phyloP scores from a whole-genome alignment of 2,113 vertebrate species.

The Pituophis catenifer region DNA sequence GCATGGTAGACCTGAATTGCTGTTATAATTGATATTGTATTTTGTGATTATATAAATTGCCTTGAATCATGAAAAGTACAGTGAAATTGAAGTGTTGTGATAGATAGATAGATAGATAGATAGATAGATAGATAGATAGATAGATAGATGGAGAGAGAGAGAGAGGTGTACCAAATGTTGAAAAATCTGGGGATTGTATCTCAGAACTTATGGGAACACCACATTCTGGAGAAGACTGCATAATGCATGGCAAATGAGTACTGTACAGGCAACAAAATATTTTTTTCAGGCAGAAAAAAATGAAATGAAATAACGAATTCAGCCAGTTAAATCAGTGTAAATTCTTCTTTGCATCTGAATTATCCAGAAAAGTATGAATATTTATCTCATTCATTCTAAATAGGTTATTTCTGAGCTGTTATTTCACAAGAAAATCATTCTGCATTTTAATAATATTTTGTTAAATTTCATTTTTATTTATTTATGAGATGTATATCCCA shows the following conservation, averaged over 20 bases:
- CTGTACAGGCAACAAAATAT: background rate
- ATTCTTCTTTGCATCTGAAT: background rate
- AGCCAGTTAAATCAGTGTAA: background rate
- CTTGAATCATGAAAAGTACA: background rate
- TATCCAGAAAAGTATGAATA: background rate
- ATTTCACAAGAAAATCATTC: background rate
- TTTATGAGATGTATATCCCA: background rate
- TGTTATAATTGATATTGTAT: background rate
- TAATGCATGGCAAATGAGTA: background rate
- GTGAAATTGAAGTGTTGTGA: background rate
- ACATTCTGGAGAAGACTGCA: background rate
- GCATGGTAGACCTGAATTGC: background rate
- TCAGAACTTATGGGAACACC: background rate
- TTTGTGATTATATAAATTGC: background rate
- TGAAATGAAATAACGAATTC: background rate
- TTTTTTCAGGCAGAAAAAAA: background rate
- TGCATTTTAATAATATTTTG: background rate
- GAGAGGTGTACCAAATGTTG: background rate
- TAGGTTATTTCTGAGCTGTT: background rate
- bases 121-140: background rate
- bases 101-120: background rate
- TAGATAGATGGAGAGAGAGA: background rate
- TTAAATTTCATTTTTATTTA: background rate
- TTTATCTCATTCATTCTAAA: background rate
- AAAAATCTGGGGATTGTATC: background rate